phyloP scores from a whole-genome alignment of 2,797 vertebrate species.

The Phoebastria nigripes region DNA sequence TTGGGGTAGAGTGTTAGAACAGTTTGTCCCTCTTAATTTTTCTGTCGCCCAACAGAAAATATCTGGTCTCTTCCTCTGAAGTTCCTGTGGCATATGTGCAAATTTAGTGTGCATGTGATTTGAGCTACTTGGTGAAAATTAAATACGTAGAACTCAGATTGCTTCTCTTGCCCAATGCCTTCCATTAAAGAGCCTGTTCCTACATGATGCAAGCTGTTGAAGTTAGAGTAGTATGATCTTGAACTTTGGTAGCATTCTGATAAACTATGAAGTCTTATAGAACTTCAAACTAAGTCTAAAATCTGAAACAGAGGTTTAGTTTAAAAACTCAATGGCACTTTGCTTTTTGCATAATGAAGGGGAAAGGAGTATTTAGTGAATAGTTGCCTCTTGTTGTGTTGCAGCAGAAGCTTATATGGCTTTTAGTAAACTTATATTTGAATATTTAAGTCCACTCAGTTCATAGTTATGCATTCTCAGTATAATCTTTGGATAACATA shows the following conservation, averaged over 20 bases:
- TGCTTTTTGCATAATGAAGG: not conserved
- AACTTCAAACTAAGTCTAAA: not conserved
- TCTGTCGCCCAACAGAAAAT: not conserved
- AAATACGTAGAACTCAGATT: not conserved
- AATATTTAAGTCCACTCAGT: not conserved
- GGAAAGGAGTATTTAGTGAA: not conserved
- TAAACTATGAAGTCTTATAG: not conserved
- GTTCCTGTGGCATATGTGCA: not conserved
- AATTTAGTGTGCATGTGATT: not conserved
- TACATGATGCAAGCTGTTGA: not conserved
- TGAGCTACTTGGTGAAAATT: not conserved
- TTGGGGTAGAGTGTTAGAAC: not conserved
- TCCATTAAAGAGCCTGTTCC: not conserved
- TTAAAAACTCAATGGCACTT: not conserved
- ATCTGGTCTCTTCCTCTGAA: not conserved
- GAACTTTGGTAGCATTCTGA: not conserved
- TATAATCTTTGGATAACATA: not conserved
- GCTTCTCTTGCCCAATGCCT: not conserved
- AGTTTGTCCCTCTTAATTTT: not conserved
- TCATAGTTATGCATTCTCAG: not conserved
- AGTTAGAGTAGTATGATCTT: not conserved
- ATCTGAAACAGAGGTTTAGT: not conserved
- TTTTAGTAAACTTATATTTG: not conserved
- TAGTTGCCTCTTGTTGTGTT: not conserved
- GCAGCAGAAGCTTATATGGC: not conserved